These are phyloP conservation scores for Cranoglanis bouderius DNA, from an alignment of 2,113 vertebrate genomes.

Conservation along the genomic window DNA sequence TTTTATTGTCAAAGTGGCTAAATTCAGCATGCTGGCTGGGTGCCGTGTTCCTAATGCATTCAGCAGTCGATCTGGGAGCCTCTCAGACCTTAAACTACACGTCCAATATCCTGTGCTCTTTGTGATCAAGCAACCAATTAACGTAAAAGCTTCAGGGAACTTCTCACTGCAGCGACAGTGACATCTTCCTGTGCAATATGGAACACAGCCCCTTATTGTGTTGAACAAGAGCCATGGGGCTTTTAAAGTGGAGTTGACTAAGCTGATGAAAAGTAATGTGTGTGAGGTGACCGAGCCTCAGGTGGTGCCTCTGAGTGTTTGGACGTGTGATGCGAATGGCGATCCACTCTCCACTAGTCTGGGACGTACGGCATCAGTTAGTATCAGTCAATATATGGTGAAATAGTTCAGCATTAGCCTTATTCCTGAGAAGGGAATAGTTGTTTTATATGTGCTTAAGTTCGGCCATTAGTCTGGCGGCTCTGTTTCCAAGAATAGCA, in stretches of 20 bases:
- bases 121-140: conserved; percentile 54
- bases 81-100: conserved; percentile 39
- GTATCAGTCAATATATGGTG: background rate
- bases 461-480: conserved; percentile 4
- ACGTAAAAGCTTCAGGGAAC: conserved; percentile 54
- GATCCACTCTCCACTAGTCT: background rate
- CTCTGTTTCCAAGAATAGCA: conserved; percentile 23
- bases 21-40: conserved; percentile 36
- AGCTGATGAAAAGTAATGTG: conserved; percentile 41
- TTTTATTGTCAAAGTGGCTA: conserved; percentile 38
- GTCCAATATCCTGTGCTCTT: conserved; percentile 42
- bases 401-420: background rate
- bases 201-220: conserved; percentile 39
- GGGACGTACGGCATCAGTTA: background rate
- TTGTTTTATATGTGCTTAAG: conserved; percentile 25
- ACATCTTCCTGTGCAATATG: conserved; percentile 39
- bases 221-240: conserved; percentile 41
- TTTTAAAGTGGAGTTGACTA: conserved; percentile 44
- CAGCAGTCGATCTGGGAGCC: conserved; percentile 48
- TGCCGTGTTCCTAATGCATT: conserved; percentile 49
- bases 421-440: background rate
- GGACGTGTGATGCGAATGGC: background rate
- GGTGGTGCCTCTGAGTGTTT: conserved; percentile 23
- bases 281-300: conserved; percentile 12
- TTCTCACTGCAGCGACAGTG: conserved; percentile 29